A percentile compares a stretch with the other conserved stretches of the same genome.
Conservation (phyloP, 2,888 invertebrate genomes). For the Drosophila siamana region DNA sequence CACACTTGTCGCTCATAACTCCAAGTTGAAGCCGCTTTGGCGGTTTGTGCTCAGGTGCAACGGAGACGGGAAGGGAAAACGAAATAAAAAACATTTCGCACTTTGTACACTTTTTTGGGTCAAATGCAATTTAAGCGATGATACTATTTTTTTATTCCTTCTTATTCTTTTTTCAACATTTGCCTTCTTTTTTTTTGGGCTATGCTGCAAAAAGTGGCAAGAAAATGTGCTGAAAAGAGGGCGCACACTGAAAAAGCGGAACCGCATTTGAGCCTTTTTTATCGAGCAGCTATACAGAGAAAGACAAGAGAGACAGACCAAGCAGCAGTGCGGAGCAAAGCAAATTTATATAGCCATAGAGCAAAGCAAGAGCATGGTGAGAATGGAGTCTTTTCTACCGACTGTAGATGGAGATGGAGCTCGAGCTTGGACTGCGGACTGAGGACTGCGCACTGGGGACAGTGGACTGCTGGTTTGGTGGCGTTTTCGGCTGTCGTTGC, state of each 20-base stretch:
- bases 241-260: conserved; percentile 67
- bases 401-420: conserved; percentile 35
- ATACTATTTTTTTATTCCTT: conserved; percentile 25
- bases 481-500: conserved; percentile 74
- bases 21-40: conserved; percentile 48
- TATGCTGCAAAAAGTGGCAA: conserved; percentile 55
- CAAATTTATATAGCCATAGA: conserved; percentile 68
- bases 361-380: conserved; percentile 13
- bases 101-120: conserved; percentile 60
- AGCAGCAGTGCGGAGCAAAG: conserved; percentile 50
- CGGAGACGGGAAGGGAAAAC: conserved; percentile 22
- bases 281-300: conserved; percentile 65
- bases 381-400: conserved; percentile 48
- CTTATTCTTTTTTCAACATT: too few relatives aligned
- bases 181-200: conserved; percentile 39
- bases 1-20: conserved; percentile 77
- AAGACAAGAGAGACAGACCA: conserved; percentile 16
- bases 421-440: conserved; percentile 22
- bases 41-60: conserved; percentile 54
- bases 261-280: conserved; percentile 79
- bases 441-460: background rate
- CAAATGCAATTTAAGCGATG: conserved; percentile 68
- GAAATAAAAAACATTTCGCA: conserved; percentile 63
- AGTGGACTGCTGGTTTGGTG: conserved; percentile 1
- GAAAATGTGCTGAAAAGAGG: conserved; percentile 73